phyloP scores from a whole-genome alignment of 1,140 invertebrate species.

The Dryas iulia region DNA sequence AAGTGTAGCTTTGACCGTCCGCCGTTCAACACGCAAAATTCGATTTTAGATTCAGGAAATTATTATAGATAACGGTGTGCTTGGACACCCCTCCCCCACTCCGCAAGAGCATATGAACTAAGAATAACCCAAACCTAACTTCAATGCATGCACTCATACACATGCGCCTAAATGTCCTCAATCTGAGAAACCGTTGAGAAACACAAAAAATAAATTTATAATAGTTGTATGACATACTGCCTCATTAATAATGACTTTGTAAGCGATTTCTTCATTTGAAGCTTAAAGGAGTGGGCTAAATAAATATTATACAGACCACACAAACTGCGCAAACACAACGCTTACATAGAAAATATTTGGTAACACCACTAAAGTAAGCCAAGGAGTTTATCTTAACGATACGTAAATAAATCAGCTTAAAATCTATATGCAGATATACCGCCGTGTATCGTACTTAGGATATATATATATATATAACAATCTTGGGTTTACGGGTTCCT shows the following conservation, averaged over 20 bases:
- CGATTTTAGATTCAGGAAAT: no score
- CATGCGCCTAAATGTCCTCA: background rate
- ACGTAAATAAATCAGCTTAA: background rate
- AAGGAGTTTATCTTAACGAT: constrained; percentile 62
- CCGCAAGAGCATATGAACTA: no score
- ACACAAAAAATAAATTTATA: background rate
- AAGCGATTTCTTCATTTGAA: constrained; percentile 18
- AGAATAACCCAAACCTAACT: no score
- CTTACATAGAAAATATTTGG: constrained; percentile 73
- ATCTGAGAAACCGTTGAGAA: background rate
- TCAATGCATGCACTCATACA: no score
- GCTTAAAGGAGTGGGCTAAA: constrained; percentile 49
- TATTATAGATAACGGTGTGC: no score
- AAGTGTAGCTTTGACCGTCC: no score
- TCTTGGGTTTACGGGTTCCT: no score
- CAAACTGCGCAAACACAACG: constrained; percentile 52
- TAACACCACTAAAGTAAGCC: constrained; percentile 60
- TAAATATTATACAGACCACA: constrained; percentile 64
- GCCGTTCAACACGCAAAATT: no score
- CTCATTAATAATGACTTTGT: background rate
- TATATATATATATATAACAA: no score
- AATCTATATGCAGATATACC: background rate
- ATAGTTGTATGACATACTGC: background rate
- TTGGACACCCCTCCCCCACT: no score
- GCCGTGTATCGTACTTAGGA: background rate